Base-by-base conservation (phyloP, 2,888 invertebrate genomes). In the Lagria hirta region DNA sequence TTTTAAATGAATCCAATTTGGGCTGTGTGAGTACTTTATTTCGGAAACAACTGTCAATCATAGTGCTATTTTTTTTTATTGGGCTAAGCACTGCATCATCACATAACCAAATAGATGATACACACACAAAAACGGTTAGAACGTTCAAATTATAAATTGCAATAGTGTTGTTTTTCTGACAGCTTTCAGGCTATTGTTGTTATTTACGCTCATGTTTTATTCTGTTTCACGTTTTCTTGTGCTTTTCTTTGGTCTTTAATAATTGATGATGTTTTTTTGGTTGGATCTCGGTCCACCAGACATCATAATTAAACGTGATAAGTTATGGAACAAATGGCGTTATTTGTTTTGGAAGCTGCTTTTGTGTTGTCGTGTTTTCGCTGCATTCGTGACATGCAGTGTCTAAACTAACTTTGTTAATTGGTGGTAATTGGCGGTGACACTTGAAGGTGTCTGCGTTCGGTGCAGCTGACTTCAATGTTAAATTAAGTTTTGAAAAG, bases 371-470 rank as follows among this genome's bases (percentile, higher is more conserved):
- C 32, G 14, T n/a, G n/a, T 26, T 21, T 22, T 7, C 15, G 27
- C 21, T 11, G 34, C 8, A 37, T 21, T 30, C 30, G 33, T 44
- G 38, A 44, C 40, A 36, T 36, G 15, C 27, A 38, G n/a, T 15
- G 41, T 41, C 53, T 54, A 51, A 55, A 59, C 60, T 61, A 63
- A 65, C 61, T 64, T 61, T 54, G 61, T 63, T 66, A 66, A 66
- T 66, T 65, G 66, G 58, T 60, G 52, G 57, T 65, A 66, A 66
- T 66, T 65, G 64, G 64, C 57, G 63, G 64, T 63, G 64, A 64
- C 65, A 62, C 61, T 60, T 58, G 60, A 57, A 62, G 62, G 62
- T 62, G 65, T 61, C 64, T 60, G 41, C 49, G 50, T 49, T 53
- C 49, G 34, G 48, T 52, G 52, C 58, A 57, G 54, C 49, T 49